Conservation (phyloP, 2,888 invertebrate genomes). For the Oscheius sp. region DNA sequence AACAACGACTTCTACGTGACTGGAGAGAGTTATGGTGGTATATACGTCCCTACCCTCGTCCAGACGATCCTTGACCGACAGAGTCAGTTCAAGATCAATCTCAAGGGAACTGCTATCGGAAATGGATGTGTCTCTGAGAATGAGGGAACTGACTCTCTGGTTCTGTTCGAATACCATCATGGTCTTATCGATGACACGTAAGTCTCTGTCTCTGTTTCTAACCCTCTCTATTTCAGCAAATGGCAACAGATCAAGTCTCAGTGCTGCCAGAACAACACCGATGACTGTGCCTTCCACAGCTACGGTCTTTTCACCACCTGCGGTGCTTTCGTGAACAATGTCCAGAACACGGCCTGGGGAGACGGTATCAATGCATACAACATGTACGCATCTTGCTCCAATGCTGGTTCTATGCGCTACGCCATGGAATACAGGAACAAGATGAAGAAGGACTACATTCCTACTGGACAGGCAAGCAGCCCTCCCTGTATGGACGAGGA, state of each 20-base stretch:
- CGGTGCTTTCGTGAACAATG: conserved; percentile 46
- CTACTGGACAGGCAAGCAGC: conserved; percentile 1
- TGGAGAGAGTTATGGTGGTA: conserved; percentile 76
- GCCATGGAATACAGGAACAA: conserved; percentile 42
- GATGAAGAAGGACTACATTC: conserved; percentile 24
- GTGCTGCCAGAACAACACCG: conserved; percentile 54
- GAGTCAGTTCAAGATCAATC: conserved; percentile 53
- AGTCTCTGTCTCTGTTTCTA: conserved; percentile 10
- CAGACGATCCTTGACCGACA: conserved; percentile 69
- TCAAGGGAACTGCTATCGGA: conserved; percentile 65
- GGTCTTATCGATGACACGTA: conserved; percentile 60
- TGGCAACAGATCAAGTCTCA: conserved; percentile 45
- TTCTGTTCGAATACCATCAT: conserved; percentile 59
- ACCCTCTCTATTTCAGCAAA: conserved; percentile 34
- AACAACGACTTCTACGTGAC: conserved; percentile 75
- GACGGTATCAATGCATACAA: conserved; percentile 75
- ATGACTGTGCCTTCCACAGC: conserved; percentile 51
- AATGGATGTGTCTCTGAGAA: conserved; percentile 59
- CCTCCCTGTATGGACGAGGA: conserved; percentile 56
- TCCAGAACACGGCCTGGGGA: conserved; percentile 49
- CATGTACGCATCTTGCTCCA: conserved; percentile 73
- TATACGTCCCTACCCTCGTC: conserved; percentile 75
- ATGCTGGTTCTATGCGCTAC: conserved; percentile 35
- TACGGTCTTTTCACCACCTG: conserved; percentile 45
- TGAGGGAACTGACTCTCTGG: conserved; percentile 55